phyloP scores from a whole-genome alignment of 2,888 invertebrate genomes.

The Panzeria rudis region DNA sequence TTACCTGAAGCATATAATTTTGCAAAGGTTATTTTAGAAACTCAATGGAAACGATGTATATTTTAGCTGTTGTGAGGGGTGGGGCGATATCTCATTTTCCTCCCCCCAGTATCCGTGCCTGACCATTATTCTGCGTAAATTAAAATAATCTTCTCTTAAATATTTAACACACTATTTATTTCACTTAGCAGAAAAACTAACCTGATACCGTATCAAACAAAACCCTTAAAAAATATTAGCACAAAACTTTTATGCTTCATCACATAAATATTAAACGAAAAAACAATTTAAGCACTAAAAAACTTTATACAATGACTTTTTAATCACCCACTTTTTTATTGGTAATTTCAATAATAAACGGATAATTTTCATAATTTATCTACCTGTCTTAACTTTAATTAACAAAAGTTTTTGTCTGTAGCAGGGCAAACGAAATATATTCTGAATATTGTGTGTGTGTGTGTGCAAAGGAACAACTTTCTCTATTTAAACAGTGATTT shows the following conservation, averaged over 20 bases:
- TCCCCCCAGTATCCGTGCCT: too few species aligned
- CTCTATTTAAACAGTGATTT: conserved; percentile 7
- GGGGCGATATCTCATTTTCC: too few species aligned
- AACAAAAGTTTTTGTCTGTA: conserved; percentile 19
- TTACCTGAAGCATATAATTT: too few species aligned
- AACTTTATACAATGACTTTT: conserved; percentile 20
- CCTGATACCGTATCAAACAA: background rate
- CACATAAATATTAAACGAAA: background rate
- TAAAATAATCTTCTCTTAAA: too few species aligned
- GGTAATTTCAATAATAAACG: conserved; percentile 17
- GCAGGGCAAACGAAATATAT: background rate
- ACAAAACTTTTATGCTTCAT: background rate
- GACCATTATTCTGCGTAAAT: too few species aligned
- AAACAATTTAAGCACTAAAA: background rate
- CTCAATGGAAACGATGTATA: too few species aligned
- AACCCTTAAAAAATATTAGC: background rate
- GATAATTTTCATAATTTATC: conserved; percentile 25
- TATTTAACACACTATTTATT: too few species aligned
- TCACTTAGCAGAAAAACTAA: too few species aligned
- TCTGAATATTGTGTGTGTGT: background rate
- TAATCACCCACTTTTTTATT: background rate
- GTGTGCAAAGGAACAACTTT: background rate
- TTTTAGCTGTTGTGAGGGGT: too few species aligned
- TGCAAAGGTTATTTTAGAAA: too few species aligned
- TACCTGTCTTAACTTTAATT: conserved; percentile 37